Evolutionary conservation across 2,888 invertebrate species (phyloP).

Genomic region (Capitulum mitella): DNA sequence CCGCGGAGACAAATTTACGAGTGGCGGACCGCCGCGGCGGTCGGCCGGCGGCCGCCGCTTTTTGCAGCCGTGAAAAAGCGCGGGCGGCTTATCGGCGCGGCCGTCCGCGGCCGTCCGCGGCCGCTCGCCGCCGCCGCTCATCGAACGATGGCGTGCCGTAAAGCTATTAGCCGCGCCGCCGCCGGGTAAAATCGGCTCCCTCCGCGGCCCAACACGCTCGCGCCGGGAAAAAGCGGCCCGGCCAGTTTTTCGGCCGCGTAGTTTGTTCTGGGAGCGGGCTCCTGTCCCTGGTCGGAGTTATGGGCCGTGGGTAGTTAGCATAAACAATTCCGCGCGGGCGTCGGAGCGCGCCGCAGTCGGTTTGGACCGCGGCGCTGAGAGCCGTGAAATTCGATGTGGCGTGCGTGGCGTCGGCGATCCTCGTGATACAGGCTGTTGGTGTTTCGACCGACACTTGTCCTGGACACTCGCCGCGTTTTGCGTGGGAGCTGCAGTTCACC

Average conservation of each 20-base stretch:
- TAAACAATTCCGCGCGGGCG: not conserved
- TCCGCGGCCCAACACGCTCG: not conserved
- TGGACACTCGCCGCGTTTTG: no score
- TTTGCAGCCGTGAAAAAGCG: constrained; percentile 6
- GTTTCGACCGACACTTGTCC: no score
- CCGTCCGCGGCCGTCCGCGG: not conserved
- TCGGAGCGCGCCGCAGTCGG: not conserved
- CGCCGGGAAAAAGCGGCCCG: not conserved
- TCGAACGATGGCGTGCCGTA: not conserved
- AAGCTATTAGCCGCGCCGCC: not conserved
- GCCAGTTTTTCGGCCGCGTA: not conserved
- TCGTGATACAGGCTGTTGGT: no score
- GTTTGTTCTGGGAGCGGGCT: constrained; percentile 9
- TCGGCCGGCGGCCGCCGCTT: not conserved
- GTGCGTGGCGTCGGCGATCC: not conserved
- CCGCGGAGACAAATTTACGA: not conserved
- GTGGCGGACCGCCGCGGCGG: not conserved
- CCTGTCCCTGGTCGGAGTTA: not conserved
- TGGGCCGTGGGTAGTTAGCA: not conserved
- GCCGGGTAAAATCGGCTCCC: not conserved
- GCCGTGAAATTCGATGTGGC: not conserved
- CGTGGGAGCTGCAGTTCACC: no score
- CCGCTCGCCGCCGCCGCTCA: not conserved
- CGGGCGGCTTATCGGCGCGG: not conserved
- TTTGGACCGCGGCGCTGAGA: not conserved